Evolutionary conservation across 2,888 invertebrate genomes (phyloP).

Genomic region (Caenorhabditis plicata): DNA sequence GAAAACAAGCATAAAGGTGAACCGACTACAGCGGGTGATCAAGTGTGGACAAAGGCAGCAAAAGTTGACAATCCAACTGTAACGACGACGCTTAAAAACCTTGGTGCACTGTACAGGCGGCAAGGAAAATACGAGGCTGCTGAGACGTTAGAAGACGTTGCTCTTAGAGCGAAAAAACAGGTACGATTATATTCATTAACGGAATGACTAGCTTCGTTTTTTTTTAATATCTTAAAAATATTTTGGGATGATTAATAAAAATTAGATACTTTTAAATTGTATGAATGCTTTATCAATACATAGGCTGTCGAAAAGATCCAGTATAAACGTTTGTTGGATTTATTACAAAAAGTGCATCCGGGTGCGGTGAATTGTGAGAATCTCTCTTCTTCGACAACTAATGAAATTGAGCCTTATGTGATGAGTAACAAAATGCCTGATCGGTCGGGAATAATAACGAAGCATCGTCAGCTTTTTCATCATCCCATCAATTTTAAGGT

Average conservation of each 20-base stretch:
- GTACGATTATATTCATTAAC: background rate
- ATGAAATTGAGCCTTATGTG: too few species aligned
- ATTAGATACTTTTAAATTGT: background rate
- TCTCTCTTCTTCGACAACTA: background rate
- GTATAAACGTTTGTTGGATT: constrained; percentile 2
- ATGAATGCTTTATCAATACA: background rate
- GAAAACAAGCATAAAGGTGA: constrained; percentile 77
- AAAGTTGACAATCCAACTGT: constrained; percentile 95
- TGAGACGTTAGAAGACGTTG: constrained; percentile 96
- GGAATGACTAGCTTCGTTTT: background rate
- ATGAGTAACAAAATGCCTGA: too few species aligned
- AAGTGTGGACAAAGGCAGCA: constrained; percentile 89
- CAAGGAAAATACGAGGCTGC: constrained; percentile 99
- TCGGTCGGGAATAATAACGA: too few species aligned
- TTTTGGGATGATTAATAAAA: background rate
- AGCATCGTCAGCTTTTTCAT: too few species aligned
- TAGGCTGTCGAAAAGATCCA: constrained; percentile 6
- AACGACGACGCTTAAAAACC: constrained; percentile 94
- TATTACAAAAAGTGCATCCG: constrained; percentile 5
- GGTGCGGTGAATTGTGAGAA: background rate
- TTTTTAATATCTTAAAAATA: background rate
- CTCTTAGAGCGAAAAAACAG: constrained; percentile 70
- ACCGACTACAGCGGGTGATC: constrained; percentile 51
- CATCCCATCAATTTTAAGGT: too few species aligned
- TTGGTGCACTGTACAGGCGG: constrained; percentile 93